Percentiles rank a stretch among this genome's conserved stretches.
phyloP scores from a whole-genome alignment of 2,797 vertebrate species.

The Menidia menidia region DNA sequence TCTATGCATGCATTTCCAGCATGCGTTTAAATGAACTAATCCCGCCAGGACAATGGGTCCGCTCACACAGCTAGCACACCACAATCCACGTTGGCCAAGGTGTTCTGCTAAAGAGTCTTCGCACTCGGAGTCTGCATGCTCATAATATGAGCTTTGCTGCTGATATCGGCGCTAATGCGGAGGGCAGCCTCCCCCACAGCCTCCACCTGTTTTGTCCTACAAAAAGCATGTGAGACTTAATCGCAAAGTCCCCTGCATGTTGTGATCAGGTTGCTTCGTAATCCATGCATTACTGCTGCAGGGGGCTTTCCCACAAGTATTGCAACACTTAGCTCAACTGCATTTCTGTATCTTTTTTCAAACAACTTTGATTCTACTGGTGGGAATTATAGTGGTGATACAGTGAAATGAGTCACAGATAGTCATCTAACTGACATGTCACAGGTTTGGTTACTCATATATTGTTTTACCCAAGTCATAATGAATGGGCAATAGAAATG shows the following conservation, averaged over 20 bases:
- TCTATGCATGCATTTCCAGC: constrained; percentile 72
- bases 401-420: constrained; percentile 17
- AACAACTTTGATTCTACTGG: constrained; percentile 24
- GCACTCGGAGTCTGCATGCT: constrained; percentile 6
- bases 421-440: constrained; percentile 19
- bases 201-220: constrained; percentile 21
- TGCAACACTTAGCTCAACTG: constrained; percentile 30
- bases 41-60: constrained; percentile 57
- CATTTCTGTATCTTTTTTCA: constrained; percentile 24
- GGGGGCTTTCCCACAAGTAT: constrained; percentile 34
- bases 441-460: neutral
- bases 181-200: constrained; percentile 25
- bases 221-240: constrained; percentile 27
- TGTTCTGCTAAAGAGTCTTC: constrained; percentile 36
- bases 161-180: constrained; percentile 25
- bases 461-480: neutral
- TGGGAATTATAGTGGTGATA: constrained; percentile 20
- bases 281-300: constrained; percentile 63
- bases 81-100: constrained; percentile 37
- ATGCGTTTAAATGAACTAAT: constrained; percentile 71
- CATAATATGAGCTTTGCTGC: constrained; percentile 27
- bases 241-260: constrained; percentile 38
- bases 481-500: constrained; percentile 8
- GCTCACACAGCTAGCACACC: constrained; percentile 62
- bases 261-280: constrained; percentile 43